Conservation (phyloP, 2,888 invertebrate genomes). For the Meteorus cinctellus region DNA sequence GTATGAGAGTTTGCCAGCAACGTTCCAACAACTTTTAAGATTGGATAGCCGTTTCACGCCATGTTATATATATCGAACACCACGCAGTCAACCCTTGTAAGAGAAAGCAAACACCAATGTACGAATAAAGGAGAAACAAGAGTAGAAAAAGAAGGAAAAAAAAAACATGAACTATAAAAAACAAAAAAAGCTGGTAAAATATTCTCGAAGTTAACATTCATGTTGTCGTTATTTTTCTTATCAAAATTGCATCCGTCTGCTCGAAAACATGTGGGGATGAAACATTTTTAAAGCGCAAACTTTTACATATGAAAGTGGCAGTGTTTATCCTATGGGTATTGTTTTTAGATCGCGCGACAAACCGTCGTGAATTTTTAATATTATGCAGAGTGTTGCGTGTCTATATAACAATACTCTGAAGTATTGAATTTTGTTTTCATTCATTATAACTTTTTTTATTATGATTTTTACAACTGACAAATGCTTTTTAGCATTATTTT, state of each 20-base stretch:
- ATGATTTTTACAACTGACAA: no score
- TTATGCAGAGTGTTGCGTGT: neutral
- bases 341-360: neutral
- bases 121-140: neutral
- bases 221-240: slow-evolving; percentile 35
- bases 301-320: neutral
- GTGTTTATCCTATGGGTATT: slow-evolving; percentile 7
- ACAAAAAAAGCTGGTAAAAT: neutral
- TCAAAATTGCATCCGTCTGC: slow-evolving; percentile 39
- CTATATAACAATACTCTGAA: no score
- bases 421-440: no score
- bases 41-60: slow-evolving; percentile 43
- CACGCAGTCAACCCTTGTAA: slow-evolving; percentile 11
- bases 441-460: no score
- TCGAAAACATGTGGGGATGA: slow-evolving; percentile 19
- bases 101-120: neutral
- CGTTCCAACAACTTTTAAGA: slow-evolving; percentile 36
- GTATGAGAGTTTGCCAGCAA: neutral
- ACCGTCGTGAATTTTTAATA: neutral
- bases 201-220: slow-evolving; percentile 26
- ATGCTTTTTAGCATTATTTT: no score
- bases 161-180: no score
- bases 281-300: slow-evolving; percentile 17
- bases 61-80: slow-evolving; percentile 12
- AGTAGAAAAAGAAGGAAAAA: neutral